A percentile compares a stretch with the other conserved stretches of the same genome.
Conservation (phyloP, 2,113 vertebrate genomes). For the Ictidomys tridecemlineatus region DNA sequence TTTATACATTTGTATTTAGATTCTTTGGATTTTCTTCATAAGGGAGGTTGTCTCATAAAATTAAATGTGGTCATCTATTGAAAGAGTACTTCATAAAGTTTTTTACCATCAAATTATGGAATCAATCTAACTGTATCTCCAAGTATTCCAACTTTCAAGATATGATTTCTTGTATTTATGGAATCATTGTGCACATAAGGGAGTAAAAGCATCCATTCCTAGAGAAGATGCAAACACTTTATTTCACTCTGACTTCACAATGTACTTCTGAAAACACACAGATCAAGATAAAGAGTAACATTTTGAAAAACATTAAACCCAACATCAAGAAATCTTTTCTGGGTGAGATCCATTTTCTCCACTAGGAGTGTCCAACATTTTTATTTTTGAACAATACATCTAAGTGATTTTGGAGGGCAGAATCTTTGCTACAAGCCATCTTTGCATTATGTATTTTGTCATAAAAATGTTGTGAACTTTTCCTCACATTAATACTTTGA, state of each 20-base stretch:
- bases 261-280: conserved; percentile 48
- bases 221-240: conserved; percentile 26
- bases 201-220: neutral
- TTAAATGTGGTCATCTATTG: conserved; percentile 71
- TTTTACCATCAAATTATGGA: conserved; percentile 67
- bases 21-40: conserved; percentile 76
- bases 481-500: neutral
- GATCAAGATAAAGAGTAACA: conserved; percentile 57
- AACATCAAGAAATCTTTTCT: neutral
- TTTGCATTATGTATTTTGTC: neutral
- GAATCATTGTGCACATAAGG: neutral
- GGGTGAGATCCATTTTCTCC: conserved; percentile 6
- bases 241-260: conserved; percentile 69
- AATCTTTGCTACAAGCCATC: neutral
- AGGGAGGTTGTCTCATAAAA: conserved; percentile 52
- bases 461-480: neutral
- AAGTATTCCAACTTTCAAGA: conserved; percentile 71
- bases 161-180: conserved; percentile 67
- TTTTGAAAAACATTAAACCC: conserved; percentile 62
- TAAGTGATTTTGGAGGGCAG: neutral
- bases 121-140: conserved; percentile 31
- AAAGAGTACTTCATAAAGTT: conserved; percentile 71
- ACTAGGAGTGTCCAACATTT: neutral
- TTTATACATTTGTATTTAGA: conserved; percentile 64
- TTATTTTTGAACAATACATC: neutral